Base-by-base conservation (phyloP, 2,797 vertebrate genomes). In the Sebastes itinus region DNA sequence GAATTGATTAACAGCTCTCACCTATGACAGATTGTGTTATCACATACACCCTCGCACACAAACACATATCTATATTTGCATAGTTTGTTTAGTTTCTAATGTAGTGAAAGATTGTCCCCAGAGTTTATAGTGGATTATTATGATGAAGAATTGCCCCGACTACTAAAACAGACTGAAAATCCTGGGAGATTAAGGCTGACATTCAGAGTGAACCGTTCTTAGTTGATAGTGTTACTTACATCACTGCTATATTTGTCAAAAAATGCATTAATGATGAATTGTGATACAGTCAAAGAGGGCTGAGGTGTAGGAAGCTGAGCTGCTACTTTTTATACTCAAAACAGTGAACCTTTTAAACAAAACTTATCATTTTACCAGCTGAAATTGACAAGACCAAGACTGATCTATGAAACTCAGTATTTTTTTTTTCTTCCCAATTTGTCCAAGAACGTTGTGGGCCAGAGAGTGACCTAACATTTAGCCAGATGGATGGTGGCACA, bases 1-100 rank as follows among this genome's bases (percentile, higher is more conserved):
- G 22, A 85, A 89, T 72, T 46, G 55, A 88, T 85, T 63, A 74
- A 38, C 28, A 58, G n/a, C 59, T 35, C 32, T 78, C 58, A 69
- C 72, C 66, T 77, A 22, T 83, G 56, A 84, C 62, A 18, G 3
- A 14, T 77, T 81, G 68, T 72, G 30, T 81, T 32, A 20, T 73
- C 46, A 66, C 22, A 68, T 11, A 63, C 60, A 59, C 32, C 63
- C 55, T n/a, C 10, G 46, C 42, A 65, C 46, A 23, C n/a, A 58
- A 3, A 28, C 16, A 63, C 20, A 77, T 33, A 58, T 32, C 9
- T 64, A 27, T 9, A 52, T 55, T 42, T 70, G 25, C 33, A 65
- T 52, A 63, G n/a, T 23, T 38, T 23, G 11, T 18, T 22, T 2
- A 28, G 42, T 78, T 70, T 62, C 9, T 42, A 42, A 74, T 28